Evolutionary conservation across 2,113 vertebrate genomes (phyloP), one percentile per base, ranked within the genome.

Genomic region (Nibea albiflora): DNA sequence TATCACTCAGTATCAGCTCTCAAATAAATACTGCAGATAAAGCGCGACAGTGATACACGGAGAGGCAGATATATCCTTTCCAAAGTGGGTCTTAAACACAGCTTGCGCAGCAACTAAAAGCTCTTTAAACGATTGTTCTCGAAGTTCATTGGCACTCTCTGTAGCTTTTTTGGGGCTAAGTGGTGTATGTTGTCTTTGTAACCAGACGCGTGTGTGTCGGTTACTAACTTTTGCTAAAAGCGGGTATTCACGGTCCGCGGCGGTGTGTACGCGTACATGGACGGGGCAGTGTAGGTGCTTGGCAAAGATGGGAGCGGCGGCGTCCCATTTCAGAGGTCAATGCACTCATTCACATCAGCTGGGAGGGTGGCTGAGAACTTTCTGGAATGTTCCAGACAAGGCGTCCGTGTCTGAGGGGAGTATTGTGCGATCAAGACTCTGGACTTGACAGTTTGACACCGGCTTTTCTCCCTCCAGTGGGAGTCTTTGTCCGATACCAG

Each of bases 311-410:
- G 50, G 79, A 52, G 78, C 4, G 42, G 39, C 9, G n/a, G 47
- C 47, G 19, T 78, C 74, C 49, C 46, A 22, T 88, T 90, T 79
- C 57, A 79, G 71, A 90, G 81, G 87, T 92, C 92, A 94, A 91
- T 91, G 85, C 78, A 39, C 77, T 77, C 87, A 86, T 94, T 94
- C 90, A 90, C 61, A 75, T 89, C 22, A 70, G 70, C 77, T 42
- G 54, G 68, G 70, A 83, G 83, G 83, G 80, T 88, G 84, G 47
- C 73, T 50, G 78, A 85, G 76, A 90, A 82, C 77, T 80, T 86
- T 73, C 8, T 74, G 92, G 92, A 94, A 93, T 94, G 89, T 93
- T 89, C 87, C 89, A 85, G 79, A 90, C 84, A 84, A 90, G 85
- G 66, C 81, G 49, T 71, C 70, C 24, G 4, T 28, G 72, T 91